Conservation (phyloP, 2,113 vertebrate genomes). For the Pampusana beccarii region DNA sequence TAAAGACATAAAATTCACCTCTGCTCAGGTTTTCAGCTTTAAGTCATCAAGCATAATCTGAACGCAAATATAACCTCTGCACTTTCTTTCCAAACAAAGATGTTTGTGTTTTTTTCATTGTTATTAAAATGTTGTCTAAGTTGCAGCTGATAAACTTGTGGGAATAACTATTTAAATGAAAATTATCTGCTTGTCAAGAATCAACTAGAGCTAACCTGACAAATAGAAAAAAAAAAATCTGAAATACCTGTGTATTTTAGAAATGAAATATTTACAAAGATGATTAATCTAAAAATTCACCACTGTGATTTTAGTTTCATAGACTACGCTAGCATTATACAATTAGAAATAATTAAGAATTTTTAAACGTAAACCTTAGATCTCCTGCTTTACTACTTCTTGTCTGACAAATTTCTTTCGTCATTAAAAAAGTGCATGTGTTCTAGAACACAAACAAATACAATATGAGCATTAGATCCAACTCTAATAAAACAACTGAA, state of each 20-base stretch:
- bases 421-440: slow-evolving; percentile 8
- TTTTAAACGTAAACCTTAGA: neutral
- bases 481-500: slow-evolving; percentile 29
- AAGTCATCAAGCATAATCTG: neutral
- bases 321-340: neutral
- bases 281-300: neutral
- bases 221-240: neutral
- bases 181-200: neutral
- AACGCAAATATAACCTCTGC: neutral
- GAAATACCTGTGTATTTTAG: neutral
- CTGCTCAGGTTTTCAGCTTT: neutral
- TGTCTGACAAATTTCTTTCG: neutral
- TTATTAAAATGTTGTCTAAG: neutral
- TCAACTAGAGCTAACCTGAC: neutral
- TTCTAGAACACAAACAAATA: neutral
- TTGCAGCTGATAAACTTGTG: neutral
- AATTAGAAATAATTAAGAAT: neutral
- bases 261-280: neutral
- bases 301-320: neutral
- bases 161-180: neutral
- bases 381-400: neutral
- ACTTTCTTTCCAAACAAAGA: neutral
- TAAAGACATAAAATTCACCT: neutral
- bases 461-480: neutral
- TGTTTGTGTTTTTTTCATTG: neutral